Percentiles rank a stretch among this genome's conserved stretches.
Conservation (phyloP, 2,888 invertebrate genomes). For the Leucozona laternaria region DNA sequence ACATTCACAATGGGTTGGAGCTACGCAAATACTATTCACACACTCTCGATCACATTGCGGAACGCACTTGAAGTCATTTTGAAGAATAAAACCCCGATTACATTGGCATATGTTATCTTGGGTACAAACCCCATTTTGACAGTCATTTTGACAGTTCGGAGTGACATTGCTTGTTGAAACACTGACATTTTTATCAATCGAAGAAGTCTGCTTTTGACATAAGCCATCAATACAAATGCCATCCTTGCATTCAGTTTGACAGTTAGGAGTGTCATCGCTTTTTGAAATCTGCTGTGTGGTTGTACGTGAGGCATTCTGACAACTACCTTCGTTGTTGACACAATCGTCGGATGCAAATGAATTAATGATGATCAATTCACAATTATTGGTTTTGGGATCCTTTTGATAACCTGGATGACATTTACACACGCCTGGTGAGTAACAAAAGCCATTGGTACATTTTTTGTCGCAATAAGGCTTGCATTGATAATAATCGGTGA, state of each 20-base stretch:
- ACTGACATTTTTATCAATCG: neutral
- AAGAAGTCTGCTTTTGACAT: neutral
- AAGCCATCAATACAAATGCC: neutral
- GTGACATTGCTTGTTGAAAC: neutral
- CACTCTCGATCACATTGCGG: constrained; percentile 80
- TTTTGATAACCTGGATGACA: constrained; percentile 80
- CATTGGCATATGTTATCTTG: constrained; percentile 79
- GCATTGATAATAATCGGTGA: neutral
- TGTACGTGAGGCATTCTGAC: neutral
- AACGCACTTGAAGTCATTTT: constrained; percentile 79
- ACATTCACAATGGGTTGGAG: constrained; percentile 84
- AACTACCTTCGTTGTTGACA: neutral
- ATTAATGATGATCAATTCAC: neutral
- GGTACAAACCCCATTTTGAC: neutral
- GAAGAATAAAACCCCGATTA: constrained; percentile 78
- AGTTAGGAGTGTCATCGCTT: neutral
- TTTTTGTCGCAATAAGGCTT: neutral
- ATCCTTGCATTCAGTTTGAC: neutral
- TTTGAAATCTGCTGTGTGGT: neutral
- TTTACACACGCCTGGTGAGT: constrained; percentile 79
- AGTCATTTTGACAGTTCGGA: neutral
- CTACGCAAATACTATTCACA: constrained; percentile 80
- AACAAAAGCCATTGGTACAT: constrained; percentile 73
- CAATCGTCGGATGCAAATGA: constrained; percentile 7
- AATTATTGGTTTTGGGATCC: constrained; percentile 78